These are phyloP conservation scores for Ellobius talpinus DNA, from an alignment of 2,113 vertebrate species.

Conservation along the genomic window DNA sequence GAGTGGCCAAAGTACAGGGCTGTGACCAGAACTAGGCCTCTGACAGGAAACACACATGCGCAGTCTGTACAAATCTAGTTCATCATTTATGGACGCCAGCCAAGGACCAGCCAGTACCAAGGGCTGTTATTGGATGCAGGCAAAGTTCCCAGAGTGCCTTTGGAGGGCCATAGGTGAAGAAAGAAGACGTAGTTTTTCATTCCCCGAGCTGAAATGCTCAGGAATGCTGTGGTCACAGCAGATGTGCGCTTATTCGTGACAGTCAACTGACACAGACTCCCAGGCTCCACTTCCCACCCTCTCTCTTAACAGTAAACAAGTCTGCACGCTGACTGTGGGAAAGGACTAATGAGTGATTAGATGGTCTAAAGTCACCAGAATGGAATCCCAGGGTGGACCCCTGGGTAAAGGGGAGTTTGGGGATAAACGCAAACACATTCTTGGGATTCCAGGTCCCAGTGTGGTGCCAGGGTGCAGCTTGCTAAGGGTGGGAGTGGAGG, in stretches of 20 bases:
- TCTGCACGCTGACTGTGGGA: not conserved
- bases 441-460: conserved; percentile 49
- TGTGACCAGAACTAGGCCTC: not conserved
- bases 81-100: not conserved
- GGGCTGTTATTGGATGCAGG: not conserved
- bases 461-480: not conserved
- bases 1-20: fast-evolving
- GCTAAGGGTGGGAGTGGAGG: not conserved
- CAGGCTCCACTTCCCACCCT: not conserved
- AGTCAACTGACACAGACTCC: not conserved
- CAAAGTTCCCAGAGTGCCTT: not conserved
- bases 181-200: not conserved
- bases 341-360: conserved; percentile 39
- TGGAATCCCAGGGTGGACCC: conserved; percentile 44
- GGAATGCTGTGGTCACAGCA: not conserved
- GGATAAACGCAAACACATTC: conserved; percentile 44
- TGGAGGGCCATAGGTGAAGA: not conserved
- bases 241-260: not conserved
- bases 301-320: conserved; percentile 27
- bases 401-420: not conserved
- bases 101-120: not conserved
- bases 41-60: not conserved
- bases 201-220: not conserved
- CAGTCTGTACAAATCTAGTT: not conserved
- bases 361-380: conserved; percentile 36